Conservation (phyloP, 2,888 invertebrate species). For the Pocota personata region DNA sequence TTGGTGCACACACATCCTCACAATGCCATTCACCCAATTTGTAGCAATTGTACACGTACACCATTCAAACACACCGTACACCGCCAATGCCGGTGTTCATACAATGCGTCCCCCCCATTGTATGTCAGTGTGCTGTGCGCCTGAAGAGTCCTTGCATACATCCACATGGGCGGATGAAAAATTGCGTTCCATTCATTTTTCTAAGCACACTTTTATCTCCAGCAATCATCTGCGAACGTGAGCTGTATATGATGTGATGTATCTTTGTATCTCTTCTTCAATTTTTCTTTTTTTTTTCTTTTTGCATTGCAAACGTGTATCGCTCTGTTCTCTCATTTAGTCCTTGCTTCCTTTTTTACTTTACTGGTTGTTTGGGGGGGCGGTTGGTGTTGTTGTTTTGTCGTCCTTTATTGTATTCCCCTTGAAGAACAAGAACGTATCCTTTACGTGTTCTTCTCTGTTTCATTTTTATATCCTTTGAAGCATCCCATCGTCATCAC, state of each 20-base stretch:
- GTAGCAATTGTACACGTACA: constrained; percentile 71
- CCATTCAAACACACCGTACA: constrained; percentile 32
- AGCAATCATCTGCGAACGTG: constrained; percentile 73
- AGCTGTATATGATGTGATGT: constrained; percentile 64
- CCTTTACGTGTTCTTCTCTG: constrained; percentile 34
- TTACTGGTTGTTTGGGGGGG: neutral
- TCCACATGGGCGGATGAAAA: constrained; percentile 53
- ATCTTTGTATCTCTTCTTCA: constrained; percentile 44
- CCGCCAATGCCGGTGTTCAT: constrained; percentile 14
- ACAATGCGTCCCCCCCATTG: constrained; percentile 22
- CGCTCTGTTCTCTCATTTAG: constrained; percentile 56
- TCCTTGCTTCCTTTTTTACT: constrained; percentile 9
- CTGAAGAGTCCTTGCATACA: constrained; percentile 11
- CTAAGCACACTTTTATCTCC: constrained; percentile 73
- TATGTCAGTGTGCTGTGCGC: neutral
- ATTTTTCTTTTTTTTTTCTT: constrained; percentile 1
- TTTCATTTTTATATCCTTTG: constrained; percentile 35
- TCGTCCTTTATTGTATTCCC: constrained; percentile 33
- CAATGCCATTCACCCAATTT: constrained; percentile 70
- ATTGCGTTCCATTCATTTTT: constrained; percentile 73
- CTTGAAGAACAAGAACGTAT: constrained; percentile 52
- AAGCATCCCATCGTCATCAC: constrained; percentile 43
- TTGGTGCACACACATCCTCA: constrained; percentile 28
- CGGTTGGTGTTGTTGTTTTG: constrained; percentile 31
- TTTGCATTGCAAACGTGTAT: constrained; percentile 14